Percentiles rank a stretch among this genome's conserved stretches.
Evolutionary conservation across 2,888 invertebrate genomes (phyloP).

Genomic region (Plagiodera versicolora): DNA sequence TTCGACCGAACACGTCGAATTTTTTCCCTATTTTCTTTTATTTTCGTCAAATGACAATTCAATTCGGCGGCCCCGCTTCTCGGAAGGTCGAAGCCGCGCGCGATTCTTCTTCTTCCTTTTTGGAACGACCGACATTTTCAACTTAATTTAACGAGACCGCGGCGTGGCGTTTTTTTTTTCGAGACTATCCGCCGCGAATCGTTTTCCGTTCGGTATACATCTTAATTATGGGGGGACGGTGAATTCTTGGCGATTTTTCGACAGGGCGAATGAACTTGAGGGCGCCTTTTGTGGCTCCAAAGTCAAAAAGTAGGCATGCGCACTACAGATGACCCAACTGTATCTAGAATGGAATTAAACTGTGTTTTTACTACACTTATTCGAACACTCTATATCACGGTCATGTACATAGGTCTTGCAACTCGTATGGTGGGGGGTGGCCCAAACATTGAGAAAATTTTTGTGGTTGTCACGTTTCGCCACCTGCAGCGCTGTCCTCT

Average conservation of each 20-base stretch:
- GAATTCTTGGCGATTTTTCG: neutral
- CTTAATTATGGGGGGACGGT: constrained; percentile 11
- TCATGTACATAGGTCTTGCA: too few relatives aligned
- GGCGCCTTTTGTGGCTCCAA: too few relatives aligned
- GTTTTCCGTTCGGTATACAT: constrained; percentile 17
- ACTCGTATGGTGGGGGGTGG: too few relatives aligned
- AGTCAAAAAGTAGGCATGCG: too few relatives aligned
- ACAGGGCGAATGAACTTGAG: neutral
- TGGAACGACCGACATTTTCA: constrained; percentile 50
- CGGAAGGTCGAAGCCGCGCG: constrained; percentile 45
- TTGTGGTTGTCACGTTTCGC: too few relatives aligned
- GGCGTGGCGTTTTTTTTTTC: constrained; percentile 6
- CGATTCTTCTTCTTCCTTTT: constrained; percentile 34
- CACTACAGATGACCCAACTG: too few relatives aligned
- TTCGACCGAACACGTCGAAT: constrained; percentile 20
- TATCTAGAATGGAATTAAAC: too few relatives aligned
- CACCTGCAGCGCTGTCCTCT: too few relatives aligned
- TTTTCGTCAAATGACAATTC: constrained; percentile 51
- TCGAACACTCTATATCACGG: too few relatives aligned
- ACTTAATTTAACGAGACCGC: constrained; percentile 49
- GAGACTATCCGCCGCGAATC: neutral
- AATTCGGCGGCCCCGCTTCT: constrained; percentile 45
- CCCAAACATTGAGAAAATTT: too few relatives aligned
- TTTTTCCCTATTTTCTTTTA: constrained; percentile 23
- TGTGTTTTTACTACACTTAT: too few relatives aligned